A percentile compares a stretch with the other conserved stretches of the same genome.
These are phyloP conservation scores for Catharus ustulatus DNA, from an alignment of 2,797 vertebrate species.

Conservation along the genomic window DNA sequence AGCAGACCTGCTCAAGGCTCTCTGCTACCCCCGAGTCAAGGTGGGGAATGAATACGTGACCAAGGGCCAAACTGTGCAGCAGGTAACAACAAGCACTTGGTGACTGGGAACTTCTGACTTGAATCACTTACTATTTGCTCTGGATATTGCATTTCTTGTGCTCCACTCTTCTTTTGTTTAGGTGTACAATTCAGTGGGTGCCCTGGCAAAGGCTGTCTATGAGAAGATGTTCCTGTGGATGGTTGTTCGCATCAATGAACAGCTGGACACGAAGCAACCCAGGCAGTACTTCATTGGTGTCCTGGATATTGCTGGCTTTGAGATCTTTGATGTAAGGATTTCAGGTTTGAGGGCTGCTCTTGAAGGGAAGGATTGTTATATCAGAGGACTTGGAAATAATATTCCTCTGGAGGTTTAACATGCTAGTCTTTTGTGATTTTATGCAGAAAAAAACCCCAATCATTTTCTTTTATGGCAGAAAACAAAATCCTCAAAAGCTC, in stretches of 20 bases:
- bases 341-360: background rate
- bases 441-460: background rate
- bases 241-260: constrained; percentile 86
- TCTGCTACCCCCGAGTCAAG: constrained; percentile 80
- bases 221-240: constrained; percentile 88
- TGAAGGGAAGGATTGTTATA: background rate
- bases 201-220: constrained; percentile 41
- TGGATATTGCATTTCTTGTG: background rate
- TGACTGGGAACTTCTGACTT: background rate
- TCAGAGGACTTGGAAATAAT: background rate
- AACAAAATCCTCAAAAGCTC: background rate
- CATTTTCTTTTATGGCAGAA: background rate
- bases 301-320: constrained; percentile 81
- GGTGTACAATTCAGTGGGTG: constrained; percentile 42
- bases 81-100: background rate
- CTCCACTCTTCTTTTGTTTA: background rate
- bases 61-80: constrained; percentile 84
- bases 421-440: background rate
- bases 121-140: background rate
- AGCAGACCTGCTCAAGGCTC: constrained; percentile 85
- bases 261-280: constrained; percentile 84
- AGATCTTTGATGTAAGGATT: constrained; percentile 67
- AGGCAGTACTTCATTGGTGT: constrained; percentile 85
- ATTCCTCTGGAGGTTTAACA: background rate
- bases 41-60: constrained; percentile 83